A percentile compares a stretch with the other conserved stretches of the same genome.
Conservation (phyloP, 2,113 vertebrate genomes). For the Echinops telfairi region DNA sequence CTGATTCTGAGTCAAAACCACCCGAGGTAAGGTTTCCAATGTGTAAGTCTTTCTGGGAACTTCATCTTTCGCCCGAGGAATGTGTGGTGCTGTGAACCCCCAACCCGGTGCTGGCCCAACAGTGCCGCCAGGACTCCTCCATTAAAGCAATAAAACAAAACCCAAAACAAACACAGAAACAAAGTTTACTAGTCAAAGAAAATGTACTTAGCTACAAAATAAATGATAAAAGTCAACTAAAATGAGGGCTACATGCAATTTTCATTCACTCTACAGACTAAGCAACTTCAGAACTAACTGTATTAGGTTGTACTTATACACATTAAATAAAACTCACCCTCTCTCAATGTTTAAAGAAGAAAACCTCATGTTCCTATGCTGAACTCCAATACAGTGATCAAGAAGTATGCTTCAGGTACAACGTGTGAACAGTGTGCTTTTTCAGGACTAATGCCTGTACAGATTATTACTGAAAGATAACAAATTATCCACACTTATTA, state of each 20-base stretch:
- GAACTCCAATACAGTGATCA: constrained; percentile 25
- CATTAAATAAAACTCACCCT: constrained; percentile 73
- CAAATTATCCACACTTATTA: background rate
- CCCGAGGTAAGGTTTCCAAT: no score
- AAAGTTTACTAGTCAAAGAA: constrained; percentile 71
- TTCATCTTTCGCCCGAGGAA: no score
- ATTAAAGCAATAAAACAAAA: constrained; percentile 44
- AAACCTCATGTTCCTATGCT: constrained; percentile 6
- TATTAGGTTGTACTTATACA: constrained; percentile 68
- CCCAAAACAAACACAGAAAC: constrained; percentile 17
- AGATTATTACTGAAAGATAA: constrained; percentile 63
- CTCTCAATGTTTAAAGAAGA: constrained; percentile 75
- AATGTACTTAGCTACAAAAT: constrained; percentile 68
- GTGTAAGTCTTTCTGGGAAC: no score
- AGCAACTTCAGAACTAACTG: constrained; percentile 75
- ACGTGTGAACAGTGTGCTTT: constrained; percentile 57
- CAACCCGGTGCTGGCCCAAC: background rate
- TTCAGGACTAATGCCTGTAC: constrained; percentile 34
- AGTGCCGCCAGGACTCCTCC: background rate
- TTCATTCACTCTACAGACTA: constrained; percentile 76
- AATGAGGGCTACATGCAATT: constrained; percentile 78
- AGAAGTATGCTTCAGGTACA: constrained; percentile 20
- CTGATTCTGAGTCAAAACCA: no score
- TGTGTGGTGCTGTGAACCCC: no score
- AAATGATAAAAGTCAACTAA: constrained; percentile 79